Evolutionary conservation across 2,113 vertebrate genomes (phyloP), one percentile per base, ranked within the genome.

Genomic region (Drymodes brunneopygia): DNA sequence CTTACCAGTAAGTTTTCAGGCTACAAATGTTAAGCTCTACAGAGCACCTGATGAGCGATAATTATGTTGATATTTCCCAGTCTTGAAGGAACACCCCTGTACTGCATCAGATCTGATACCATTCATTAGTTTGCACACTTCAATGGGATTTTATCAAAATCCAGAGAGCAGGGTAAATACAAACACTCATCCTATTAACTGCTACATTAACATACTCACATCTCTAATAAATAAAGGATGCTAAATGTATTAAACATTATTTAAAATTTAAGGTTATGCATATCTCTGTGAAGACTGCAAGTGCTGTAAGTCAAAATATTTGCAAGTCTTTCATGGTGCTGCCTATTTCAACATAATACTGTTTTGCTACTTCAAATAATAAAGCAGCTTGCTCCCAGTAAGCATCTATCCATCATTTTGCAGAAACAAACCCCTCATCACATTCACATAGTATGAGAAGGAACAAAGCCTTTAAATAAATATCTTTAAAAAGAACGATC

Each of bases 281-380:
- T 48, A 51, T 56, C 38, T 86, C 69, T 60, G 61, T 67, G 72
- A 60, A 54, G 57, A 86, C 66, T 83, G 20, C 15, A 79, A 88
- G 47, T 53, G 74, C 86, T 61, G 3, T 11, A 85, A 96, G 81
- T 86, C 86, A 94, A 92, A 96, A 96, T 81, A 95, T 92, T 94
- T 93, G 87, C 94, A 92, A 97, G 96, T 62, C 86, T 67, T 92
- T 85, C 66, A 90, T 82, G 74, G 29, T 79, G 77, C 77, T 95
- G 90, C 72, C 82, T 95, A 8, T 90, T 91, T 77, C 61, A 86
- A 78, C 73, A 70, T 54, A 86, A 91, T 45, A 78, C 31, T 73
- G 50, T 48, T 91, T 70, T 89, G 72, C 78, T 57, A 92, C 85
- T 91, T 79, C 36, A 29, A 82, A 94, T 95, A 86, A 66, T 74